Evolutionary conservation across 2,888 invertebrate genomes (phyloP).

Genomic region (Synanthedon vespiformis): DNA sequence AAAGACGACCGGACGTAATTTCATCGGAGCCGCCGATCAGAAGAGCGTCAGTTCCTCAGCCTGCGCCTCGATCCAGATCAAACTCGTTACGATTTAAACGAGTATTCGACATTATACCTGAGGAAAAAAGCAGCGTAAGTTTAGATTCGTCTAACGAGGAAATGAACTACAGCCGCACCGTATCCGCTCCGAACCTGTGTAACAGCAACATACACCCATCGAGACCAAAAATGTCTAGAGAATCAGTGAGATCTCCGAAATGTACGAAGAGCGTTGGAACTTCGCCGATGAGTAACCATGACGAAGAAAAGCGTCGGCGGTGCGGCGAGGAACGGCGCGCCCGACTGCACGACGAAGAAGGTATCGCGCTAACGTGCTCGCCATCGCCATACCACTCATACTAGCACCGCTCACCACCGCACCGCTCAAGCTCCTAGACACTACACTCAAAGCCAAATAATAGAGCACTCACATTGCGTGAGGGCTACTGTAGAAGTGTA

Average conservation of each 20-base stretch:
- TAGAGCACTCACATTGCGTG: no score
- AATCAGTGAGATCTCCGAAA: background rate
- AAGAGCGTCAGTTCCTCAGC: constrained; percentile 20
- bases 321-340: constrained; percentile 5
- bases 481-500: no score
- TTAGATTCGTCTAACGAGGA: constrained; percentile 57
- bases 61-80: constrained; percentile 29
- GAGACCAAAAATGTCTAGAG: background rate
- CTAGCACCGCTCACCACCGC: constrained; percentile 29
- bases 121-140: constrained; percentile 64
- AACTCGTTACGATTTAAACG: constrained; percentile 54
- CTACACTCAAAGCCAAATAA: background rate
- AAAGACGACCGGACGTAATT: background rate
- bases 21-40: constrained; percentile 17
- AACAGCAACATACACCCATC: background rate
- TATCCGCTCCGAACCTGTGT: constrained; percentile 21
- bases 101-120: constrained; percentile 69
- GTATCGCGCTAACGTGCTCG: constrained; percentile 23
- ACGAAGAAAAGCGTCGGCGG: constrained; percentile 6
- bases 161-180: constrained; percentile 23
- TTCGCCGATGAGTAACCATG: constrained; percentile 22
- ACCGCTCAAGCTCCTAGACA: constrained; percentile 13
- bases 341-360: constrained; percentile 15
- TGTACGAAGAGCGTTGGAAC: constrained; percentile 28
- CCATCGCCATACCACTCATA: constrained; percentile 13